Conservation (phyloP, 2,888 invertebrate genomes). For the Tribolium freemani region DNA sequence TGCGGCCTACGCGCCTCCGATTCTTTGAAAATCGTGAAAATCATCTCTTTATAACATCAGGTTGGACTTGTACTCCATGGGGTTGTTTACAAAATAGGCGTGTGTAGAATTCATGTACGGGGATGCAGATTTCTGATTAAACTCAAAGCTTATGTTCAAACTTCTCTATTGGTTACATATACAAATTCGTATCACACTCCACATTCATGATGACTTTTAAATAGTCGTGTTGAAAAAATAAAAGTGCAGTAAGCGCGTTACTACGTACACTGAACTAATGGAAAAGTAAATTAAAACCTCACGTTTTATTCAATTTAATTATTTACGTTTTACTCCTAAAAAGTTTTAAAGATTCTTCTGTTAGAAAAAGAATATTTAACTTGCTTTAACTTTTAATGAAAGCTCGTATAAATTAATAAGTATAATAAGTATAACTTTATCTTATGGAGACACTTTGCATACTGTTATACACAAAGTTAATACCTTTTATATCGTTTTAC, state of each 20-base stretch:
- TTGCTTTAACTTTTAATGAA: not conserved
- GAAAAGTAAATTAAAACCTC: not conserved
- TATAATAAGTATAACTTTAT: not conserved
- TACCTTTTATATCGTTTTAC: not conserved
- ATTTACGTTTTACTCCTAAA: not conserved
- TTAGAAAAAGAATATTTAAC: not conserved
- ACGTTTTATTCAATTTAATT: not conserved
- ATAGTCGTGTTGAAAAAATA: not conserved
- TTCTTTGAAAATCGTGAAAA: constrained; percentile 22
- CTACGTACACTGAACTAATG: not conserved
- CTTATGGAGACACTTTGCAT: not conserved
- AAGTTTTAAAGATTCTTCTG: not conserved
- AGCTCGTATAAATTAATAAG: not conserved
- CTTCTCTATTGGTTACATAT: constrained; percentile 22
- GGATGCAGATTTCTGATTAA: constrained; percentile 30
- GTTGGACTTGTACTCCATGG: constrained; percentile 6
- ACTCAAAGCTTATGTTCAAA: constrained; percentile 5
- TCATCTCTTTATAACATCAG: constrained; percentile 17
- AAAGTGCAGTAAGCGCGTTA: not conserved
- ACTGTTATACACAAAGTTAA: not conserved
- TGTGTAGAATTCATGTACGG: constrained; percentile 23
- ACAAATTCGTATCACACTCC: constrained; percentile 19
- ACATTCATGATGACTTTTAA: not conserved
- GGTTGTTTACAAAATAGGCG: constrained; percentile 31
- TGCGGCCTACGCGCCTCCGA: not conserved